A percentile compares a stretch with the other conserved stretches of the same genome.
Evolutionary conservation across 2,888 invertebrate species (phyloP).

Genomic region (Nyleta sp.): DNA sequence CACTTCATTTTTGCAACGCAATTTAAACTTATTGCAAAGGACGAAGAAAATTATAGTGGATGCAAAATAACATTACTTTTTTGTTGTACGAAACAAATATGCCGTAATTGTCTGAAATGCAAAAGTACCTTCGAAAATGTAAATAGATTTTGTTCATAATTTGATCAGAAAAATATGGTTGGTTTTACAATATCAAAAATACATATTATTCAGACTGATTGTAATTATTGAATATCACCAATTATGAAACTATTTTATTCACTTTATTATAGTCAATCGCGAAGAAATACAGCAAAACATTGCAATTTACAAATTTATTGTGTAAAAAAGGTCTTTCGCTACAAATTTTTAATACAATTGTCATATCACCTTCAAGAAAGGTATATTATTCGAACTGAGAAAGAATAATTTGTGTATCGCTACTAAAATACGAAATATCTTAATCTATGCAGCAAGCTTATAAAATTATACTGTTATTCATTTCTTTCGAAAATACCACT

Average conservation of each 20-base stretch:
- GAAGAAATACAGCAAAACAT: neutral
- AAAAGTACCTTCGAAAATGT: too few relatives aligned
- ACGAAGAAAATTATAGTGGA: too few relatives aligned
- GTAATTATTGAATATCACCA: too few relatives aligned
- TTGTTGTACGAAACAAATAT: too few relatives aligned
- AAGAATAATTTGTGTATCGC: slow-evolving; percentile 10
- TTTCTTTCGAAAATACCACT: neutral
- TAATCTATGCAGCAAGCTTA: slow-evolving; percentile 19
- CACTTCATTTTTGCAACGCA: neutral
- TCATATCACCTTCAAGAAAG: neutral
- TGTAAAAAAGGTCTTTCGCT: neutral
- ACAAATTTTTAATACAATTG: slow-evolving; percentile 18
- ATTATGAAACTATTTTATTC: too few relatives aligned
- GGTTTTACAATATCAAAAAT: too few relatives aligned
- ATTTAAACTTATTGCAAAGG: too few relatives aligned
- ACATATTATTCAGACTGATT: too few relatives aligned
- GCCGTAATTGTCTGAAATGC: too few relatives aligned
- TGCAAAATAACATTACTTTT: neutral
- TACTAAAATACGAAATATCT: slow-evolving; percentile 15
- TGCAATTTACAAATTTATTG: neutral
- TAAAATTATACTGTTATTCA: neutral
- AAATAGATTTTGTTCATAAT: too few relatives aligned
- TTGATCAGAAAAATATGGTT: too few relatives aligned
- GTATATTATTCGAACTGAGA: neutral
- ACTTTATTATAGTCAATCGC: too few relatives aligned